phyloP scores from a whole-genome alignment of 2,888 invertebrate genomes.

The Monochamus alternatus region DNA sequence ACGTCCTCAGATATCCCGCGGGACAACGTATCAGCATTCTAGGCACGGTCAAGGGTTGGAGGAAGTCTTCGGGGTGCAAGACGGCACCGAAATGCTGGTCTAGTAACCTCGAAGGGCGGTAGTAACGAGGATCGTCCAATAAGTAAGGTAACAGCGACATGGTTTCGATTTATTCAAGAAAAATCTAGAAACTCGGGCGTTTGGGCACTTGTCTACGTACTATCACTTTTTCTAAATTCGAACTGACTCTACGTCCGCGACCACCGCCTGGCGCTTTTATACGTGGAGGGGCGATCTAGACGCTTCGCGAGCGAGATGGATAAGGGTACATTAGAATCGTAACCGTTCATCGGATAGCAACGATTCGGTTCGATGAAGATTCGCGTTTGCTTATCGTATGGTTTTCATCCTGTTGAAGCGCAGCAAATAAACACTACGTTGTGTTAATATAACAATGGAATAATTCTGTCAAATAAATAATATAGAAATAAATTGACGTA shows the following conservation, averaged over 20 bases:
- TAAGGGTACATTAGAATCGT: neutral
- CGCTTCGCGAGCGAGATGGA: constrained; percentile 25
- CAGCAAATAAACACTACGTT: too few relatives aligned
- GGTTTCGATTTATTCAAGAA: neutral
- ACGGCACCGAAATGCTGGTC: constrained; percentile 32
- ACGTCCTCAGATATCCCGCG: constrained; percentile 30
- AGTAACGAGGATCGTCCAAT: constrained; percentile 1
- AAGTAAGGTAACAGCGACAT: constrained; percentile 24
- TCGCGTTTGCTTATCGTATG: neutral
- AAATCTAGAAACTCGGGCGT: neutral
- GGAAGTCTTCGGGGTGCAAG: constrained; percentile 29
- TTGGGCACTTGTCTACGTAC: neutral
- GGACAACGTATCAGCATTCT: constrained; percentile 21
- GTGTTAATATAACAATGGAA: too few relatives aligned
- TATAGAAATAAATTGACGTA: too few relatives aligned
- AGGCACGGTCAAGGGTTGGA: constrained; percentile 26
- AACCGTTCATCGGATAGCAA: constrained; percentile 38
- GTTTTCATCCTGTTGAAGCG: too few relatives aligned
- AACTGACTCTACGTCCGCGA: constrained; percentile 9
- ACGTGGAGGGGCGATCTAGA: constrained; percentile 34
- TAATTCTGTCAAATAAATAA: too few relatives aligned
- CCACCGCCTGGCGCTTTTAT: constrained; percentile 26
- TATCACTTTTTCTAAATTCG: constrained; percentile 4
- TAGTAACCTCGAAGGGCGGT: constrained; percentile 30
- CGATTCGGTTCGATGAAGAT: neutral